These are phyloP conservation scores for Stenchaetothrips biformis DNA, from an alignment of 2,888 invertebrate species.

Conservation along the genomic window DNA sequence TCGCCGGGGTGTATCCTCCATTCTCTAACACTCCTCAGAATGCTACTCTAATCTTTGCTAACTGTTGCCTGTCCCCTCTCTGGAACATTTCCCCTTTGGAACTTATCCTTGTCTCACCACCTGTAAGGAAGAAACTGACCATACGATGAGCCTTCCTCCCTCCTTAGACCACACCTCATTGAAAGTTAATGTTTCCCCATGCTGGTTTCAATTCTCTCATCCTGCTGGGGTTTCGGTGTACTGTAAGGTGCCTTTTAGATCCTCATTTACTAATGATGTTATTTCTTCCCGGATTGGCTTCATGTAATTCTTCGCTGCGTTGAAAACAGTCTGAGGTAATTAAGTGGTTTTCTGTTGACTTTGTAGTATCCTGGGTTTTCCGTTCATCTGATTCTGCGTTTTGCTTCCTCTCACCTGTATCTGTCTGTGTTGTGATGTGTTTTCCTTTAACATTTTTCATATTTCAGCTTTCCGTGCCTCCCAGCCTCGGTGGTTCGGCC, in stretches of 20 bases:
- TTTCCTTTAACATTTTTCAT: conserved; percentile 32
- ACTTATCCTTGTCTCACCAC: too few relatives aligned
- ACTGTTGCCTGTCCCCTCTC: too few relatives aligned
- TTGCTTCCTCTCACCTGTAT: neutral
- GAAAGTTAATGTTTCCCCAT: too few relatives aligned
- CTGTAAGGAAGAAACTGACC: too few relatives aligned
- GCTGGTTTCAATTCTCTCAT: too few relatives aligned
- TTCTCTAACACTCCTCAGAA: too few relatives aligned
- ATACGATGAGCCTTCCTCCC: too few relatives aligned
- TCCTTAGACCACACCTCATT: too few relatives aligned
- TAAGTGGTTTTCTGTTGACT: neutral
- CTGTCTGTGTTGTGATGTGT: too few relatives aligned
- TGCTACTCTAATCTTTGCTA: too few relatives aligned
- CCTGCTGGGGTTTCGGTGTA: neutral
- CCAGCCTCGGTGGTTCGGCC: conserved; percentile 49
- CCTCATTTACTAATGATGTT: conserved; percentile 8
- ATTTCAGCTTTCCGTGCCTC: conserved; percentile 69
- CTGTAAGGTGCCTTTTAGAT: conserved; percentile 11
- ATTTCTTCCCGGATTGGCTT: neutral
- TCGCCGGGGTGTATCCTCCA: neutral
- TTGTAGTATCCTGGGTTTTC: conserved; percentile 12
- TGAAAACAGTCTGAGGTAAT: conserved; percentile 11
- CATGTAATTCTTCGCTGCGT: conserved; percentile 18
- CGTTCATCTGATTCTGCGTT: neutral
- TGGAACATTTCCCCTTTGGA: too few relatives aligned